Conservation (phyloP, 2,797 vertebrate genomes). For the Microctenopoma steveboyesi region DNA sequence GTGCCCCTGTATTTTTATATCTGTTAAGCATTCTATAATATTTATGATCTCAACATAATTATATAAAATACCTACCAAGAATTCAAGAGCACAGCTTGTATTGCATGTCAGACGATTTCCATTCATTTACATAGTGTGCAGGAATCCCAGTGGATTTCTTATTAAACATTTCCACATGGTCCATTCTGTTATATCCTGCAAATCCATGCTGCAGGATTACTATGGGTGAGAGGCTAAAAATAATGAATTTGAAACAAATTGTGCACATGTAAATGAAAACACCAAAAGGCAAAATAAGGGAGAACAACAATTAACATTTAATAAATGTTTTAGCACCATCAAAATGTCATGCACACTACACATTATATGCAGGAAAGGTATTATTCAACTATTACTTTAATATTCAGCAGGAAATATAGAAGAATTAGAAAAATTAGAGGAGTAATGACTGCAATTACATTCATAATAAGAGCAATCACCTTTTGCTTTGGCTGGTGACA, state of each 20-base stretch:
- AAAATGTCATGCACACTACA: neutral
- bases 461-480: neutral
- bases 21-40: constrained; percentile 47
- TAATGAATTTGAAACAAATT: constrained; percentile 61
- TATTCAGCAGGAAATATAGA: neutral
- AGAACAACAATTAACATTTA: constrained; percentile 7
- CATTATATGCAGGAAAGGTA: neutral
- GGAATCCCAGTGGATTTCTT: constrained; percentile 61
- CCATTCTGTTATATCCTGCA: constrained; percentile 62
- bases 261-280: constrained; percentile 35
- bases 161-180: constrained; percentile 74
- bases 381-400: neutral
- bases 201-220: constrained; percentile 62
- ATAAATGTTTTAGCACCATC: constrained; percentile 8
- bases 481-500: neutral
- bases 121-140: constrained; percentile 63
- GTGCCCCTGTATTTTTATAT: constrained; percentile 22
- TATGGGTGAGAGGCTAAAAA: constrained; percentile 57
- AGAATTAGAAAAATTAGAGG: neutral
- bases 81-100: constrained; percentile 47
- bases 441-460: constrained; percentile 2
- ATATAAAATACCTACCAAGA: constrained; percentile 47
- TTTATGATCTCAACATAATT: constrained; percentile 59
- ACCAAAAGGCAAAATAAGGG: constrained; percentile 22
- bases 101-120: constrained; percentile 62